Percentiles rank a stretch among this genome's conserved stretches.
Evolutionary conservation across 92 coral and sea anemone genomes (phyloP).

Genomic region (Zoanthus sansibaricus): DNA sequence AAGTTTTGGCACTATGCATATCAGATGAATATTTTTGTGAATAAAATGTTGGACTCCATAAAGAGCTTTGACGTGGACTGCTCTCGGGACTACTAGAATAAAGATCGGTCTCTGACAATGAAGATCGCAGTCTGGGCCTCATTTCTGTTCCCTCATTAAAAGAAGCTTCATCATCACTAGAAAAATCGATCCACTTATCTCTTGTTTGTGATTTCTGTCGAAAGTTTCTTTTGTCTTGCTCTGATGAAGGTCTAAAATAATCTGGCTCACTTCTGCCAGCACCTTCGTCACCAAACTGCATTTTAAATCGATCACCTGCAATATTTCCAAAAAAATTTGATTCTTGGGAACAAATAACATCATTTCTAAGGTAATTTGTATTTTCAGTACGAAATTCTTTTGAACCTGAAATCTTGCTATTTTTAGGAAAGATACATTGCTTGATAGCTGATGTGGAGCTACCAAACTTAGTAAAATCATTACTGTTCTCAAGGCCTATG

Average conservation of each 20-base stretch:
- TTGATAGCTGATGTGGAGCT: neutral
- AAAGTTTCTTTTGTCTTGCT: neutral
- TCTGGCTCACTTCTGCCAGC: constrained; percentile 36
- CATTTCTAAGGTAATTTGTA: neutral
- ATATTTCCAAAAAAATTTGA: neutral
- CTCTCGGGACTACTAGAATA: constrained; percentile 55
- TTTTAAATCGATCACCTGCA: neutral
- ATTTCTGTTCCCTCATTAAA: constrained; percentile 20
- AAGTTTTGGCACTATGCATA: constrained; percentile 24
- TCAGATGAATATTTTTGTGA: constrained; percentile 45
- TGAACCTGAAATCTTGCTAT: neutral
- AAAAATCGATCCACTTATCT: constrained; percentile 54
- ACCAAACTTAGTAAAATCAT: neutral
- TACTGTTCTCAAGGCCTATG: neutral
- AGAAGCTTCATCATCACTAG: constrained; percentile 46
- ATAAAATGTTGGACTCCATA: constrained; percentile 32
- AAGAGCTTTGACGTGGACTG: constrained; percentile 47
- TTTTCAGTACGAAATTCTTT: neutral
- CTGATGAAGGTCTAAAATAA: constrained; percentile 18
- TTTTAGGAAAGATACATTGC: neutral
- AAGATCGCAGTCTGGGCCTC: constrained; percentile 48
- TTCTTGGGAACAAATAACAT: neutral
- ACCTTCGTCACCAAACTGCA: constrained; percentile 16
- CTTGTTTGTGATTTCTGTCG: constrained; percentile 1
- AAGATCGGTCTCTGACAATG: constrained; percentile 63